phyloP scores from a whole-genome alignment of 1,140 invertebrate species.

The Drosophila suzukii region DNA sequence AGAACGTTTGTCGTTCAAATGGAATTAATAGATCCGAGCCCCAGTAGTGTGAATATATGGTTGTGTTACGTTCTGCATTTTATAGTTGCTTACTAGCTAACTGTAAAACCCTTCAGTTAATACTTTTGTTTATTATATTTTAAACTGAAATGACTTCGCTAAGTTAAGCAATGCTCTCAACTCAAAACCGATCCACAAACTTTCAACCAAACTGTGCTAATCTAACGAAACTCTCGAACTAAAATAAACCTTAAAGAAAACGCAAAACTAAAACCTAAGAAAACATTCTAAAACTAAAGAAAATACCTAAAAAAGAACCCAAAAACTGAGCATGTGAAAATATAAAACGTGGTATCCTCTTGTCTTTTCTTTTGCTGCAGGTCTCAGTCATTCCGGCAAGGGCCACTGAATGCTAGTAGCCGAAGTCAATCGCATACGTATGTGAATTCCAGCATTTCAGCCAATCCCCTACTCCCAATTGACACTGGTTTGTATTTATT shows the following conservation, averaged over 20 bases:
- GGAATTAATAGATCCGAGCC: neutral
- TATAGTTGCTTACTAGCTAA: constrained; percentile 27
- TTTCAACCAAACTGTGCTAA: constrained; percentile 50
- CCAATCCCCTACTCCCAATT: constrained; percentile 93
- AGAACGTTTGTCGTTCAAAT: neutral
- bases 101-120: neutral
- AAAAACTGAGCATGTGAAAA: constrained; percentile 80
- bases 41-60: constrained; percentile 21
- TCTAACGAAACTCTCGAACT: constrained; percentile 22
- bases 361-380: constrained; percentile 91
- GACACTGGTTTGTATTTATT: constrained; percentile 87
- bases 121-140: constrained; percentile 13
- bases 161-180: constrained; percentile 16
- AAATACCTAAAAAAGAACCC: constrained; percentile 28
- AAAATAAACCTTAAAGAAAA: constrained; percentile 30
- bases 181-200: constrained; percentile 18
- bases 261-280: constrained; percentile 34
- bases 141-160: constrained; percentile 33
- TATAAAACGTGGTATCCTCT: constrained; percentile 85
- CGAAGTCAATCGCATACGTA: constrained; percentile 85
- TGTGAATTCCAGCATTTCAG: constrained; percentile 91
- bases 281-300: constrained; percentile 16
- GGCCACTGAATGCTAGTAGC: constrained; percentile 86
- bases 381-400: constrained; percentile 93
- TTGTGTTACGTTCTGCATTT: constrained; percentile 10